Evolutionary conservation across 2,797 vertebrate genomes (phyloP), one percentile per base, ranked within the genome.

Genomic region (Perdix hodgsoniae): DNA sequence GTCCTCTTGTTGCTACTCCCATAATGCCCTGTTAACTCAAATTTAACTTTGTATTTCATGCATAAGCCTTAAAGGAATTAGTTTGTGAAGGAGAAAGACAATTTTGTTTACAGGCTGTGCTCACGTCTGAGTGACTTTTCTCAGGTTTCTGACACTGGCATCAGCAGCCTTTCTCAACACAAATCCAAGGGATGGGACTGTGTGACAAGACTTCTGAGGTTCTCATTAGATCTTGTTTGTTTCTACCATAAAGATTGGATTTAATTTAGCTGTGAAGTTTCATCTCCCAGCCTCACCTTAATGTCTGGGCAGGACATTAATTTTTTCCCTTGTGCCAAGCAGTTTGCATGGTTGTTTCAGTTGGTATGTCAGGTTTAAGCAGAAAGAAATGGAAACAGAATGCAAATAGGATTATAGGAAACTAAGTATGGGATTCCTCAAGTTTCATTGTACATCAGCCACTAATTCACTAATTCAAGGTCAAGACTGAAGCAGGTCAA

Each of bases 241-340:
- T 82, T 83, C 63, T 69, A n/a, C 39, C 82, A 78, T 50, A 47
- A 70, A 45, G 72, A 61, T 5, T 5, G 8, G 35, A 37, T 76
- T 88, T 78, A 86, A 83, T 89, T 83, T 60, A 83, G 35, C 37
- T 60, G 85, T 74, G 72, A 70, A 50, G 49, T 80, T 90, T 80
- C 74, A 67, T 94, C 65, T 80, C 64, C 70, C 60, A 67, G 47
- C 8, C 23, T 75, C 64, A 67, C 31, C 33, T 83, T 67, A 80
- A 45, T n/a, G 49, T 63, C 74, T 67, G 33, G 78, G 74, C 54
- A 83, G 31, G 19, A 72, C 9, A 9, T 27, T 49, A 67, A 67
- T 35, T 10, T 42, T 14, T 66, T 73, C 49, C 84, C 39, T 50
- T 59, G 19, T 15, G 56, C 70, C 76, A 59, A 52, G 61, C 23